Evolutionary conservation across 2,888 invertebrate genomes (phyloP).

Genomic region (Xanthia togata): DNA sequence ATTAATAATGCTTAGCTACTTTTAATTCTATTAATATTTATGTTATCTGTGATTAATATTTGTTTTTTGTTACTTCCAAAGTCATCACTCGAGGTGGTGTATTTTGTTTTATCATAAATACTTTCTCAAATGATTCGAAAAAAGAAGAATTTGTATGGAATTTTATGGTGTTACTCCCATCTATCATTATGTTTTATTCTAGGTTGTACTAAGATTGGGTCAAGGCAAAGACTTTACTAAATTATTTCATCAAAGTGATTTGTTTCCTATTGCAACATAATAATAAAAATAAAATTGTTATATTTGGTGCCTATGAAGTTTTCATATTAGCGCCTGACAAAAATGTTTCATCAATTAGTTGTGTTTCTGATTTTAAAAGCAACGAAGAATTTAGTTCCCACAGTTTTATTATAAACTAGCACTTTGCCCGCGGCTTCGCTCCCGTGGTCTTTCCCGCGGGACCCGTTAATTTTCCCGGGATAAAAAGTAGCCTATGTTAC

Average conservation of each 20-base stretch:
- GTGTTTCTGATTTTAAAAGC: background rate
- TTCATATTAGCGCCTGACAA: conserved; percentile 14
- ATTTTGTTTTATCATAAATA: background rate
- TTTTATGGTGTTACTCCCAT: background rate
- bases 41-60: background rate
- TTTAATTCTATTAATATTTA: background rate
- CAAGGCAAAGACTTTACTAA: conserved; percentile 6
- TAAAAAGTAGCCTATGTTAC: no score
- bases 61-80: background rate
- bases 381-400: background rate
- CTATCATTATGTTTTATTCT: background rate
- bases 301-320: background rate
- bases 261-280: background rate
- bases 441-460: no score
- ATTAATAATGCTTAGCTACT: conserved; percentile 12
- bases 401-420: no score
- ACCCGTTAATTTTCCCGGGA: no score
- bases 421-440: no score
- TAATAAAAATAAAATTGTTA: background rate
- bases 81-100: background rate
- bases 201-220: conserved; percentile 3
- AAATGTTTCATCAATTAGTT: background rate
- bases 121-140: no score
- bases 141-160: background rate
- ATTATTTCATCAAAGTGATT: background rate